Conservation (phyloP, 2,113 vertebrate species). For the Galbula dea region DNA sequence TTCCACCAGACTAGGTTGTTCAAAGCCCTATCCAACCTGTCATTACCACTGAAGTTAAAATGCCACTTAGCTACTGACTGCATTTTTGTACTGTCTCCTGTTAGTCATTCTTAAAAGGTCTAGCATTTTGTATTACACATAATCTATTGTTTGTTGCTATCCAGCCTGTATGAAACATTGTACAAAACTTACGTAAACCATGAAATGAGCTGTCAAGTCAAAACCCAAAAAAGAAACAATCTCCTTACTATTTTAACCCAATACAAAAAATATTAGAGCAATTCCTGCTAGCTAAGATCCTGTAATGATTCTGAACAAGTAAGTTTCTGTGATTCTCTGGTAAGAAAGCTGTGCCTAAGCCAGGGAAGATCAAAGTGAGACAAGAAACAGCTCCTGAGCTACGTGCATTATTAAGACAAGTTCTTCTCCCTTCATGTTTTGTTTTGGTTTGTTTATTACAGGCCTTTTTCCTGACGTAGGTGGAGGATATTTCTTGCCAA, state of each 20-base stretch:
- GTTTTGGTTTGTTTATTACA: slow-evolving; percentile 56
- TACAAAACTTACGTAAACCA: not conserved
- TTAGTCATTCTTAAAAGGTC: not conserved
- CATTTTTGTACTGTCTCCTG: not conserved
- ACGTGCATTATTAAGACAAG: no score
- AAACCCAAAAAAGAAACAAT: not conserved
- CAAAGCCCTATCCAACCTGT: not conserved
- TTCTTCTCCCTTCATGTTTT: no score
- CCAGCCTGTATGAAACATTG: not conserved
- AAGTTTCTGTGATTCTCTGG: no score
- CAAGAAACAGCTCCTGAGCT: no score
- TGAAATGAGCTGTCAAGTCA: not conserved
- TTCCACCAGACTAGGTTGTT: not conserved
- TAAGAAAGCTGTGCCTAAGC: no score
- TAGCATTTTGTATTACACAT: not conserved
- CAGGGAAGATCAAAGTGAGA: no score
- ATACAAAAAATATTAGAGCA: not conserved
- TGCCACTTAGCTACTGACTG: not conserved
- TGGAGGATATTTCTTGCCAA: slow-evolving; percentile 93
- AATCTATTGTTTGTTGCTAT: not conserved
- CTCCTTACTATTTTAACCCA: not conserved
- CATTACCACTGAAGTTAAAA: not conserved
- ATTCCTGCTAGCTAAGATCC: not conserved
- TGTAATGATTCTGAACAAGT: not conserved
- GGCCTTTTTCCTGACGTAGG: slow-evolving; percentile 96